Evolutionary conservation across 1,140 invertebrate genomes (phyloP).

Genomic region (Alviniconcha marisindica): DNA sequence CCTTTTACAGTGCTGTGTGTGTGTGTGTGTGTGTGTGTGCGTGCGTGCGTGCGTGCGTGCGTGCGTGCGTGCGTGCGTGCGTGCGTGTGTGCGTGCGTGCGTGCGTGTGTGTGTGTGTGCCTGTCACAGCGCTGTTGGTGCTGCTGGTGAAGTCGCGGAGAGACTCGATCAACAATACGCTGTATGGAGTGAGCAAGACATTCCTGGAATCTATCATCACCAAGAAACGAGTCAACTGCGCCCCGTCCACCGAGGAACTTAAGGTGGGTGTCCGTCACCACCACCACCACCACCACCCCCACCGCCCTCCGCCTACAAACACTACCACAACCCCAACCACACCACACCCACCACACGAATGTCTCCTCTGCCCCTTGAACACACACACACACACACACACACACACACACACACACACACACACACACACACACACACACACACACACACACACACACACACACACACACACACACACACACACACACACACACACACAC

Average conservation of each 20-base stretch:
- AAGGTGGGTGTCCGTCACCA: no score
- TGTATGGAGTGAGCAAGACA: conserved; percentile 7
- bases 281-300: no score
- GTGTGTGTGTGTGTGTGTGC: not conserved
- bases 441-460: no score
- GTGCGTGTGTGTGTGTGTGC: no score
- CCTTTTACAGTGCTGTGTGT: no score
- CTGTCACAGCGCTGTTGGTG: not conserved
- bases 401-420: not conserved
- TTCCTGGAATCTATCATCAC: not conserved
- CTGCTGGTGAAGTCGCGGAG: not conserved
- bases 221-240: not conserved
- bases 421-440: not conserved
- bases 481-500: no score
- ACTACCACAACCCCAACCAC: no score
- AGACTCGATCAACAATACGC: not conserved
- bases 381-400: not conserved
- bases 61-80: not conserved
- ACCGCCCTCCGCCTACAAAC: no score
- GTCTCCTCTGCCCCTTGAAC: no score
- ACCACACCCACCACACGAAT: no score
- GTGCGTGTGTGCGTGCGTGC: no score
- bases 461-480: no score
- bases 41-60: not conserved
- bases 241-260: not conserved